These are phyloP conservation scores for Ellobius talpinus DNA, from an alignment of 2,113 vertebrate species.

Conservation along the genomic window DNA sequence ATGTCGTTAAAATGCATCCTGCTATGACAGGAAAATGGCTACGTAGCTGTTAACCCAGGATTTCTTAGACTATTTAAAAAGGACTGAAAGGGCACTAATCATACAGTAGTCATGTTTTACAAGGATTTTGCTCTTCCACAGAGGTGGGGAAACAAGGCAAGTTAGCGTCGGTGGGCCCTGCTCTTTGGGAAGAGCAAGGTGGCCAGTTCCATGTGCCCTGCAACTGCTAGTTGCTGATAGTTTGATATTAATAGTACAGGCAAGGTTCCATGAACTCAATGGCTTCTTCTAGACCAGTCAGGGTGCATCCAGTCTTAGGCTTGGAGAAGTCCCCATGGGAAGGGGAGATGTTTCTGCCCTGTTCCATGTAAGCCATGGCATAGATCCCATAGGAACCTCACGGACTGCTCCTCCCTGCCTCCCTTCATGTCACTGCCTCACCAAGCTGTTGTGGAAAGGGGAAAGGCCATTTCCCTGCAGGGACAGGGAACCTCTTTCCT, in stretches of 20 bases:
- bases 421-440: not conserved
- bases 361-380: not conserved
- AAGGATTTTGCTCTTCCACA: not conserved
- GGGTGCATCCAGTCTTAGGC: not conserved
- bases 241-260: not conserved
- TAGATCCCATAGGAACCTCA: not conserved
- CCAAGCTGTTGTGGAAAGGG: not conserved
- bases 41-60: not conserved
- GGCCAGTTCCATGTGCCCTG: not conserved
- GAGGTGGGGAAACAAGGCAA: not conserved
- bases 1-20: not conserved
- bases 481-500: not conserved
- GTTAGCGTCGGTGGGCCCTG: not conserved
- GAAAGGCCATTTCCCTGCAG: not conserved
- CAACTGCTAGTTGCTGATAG: not conserved
- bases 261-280: not conserved
- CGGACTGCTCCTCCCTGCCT: rapidly evolving
- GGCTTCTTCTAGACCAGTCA: not conserved
- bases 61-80: slow-evolving; percentile 38
- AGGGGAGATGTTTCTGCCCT: not conserved
- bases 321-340: not conserved
- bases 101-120: not conserved
- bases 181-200: not conserved
- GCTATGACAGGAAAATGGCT: not conserved
- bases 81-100: not conserved